Evolutionary conservation across 2,797 vertebrate genomes (phyloP).

Genomic region (Dallia pectoralis): DNA sequence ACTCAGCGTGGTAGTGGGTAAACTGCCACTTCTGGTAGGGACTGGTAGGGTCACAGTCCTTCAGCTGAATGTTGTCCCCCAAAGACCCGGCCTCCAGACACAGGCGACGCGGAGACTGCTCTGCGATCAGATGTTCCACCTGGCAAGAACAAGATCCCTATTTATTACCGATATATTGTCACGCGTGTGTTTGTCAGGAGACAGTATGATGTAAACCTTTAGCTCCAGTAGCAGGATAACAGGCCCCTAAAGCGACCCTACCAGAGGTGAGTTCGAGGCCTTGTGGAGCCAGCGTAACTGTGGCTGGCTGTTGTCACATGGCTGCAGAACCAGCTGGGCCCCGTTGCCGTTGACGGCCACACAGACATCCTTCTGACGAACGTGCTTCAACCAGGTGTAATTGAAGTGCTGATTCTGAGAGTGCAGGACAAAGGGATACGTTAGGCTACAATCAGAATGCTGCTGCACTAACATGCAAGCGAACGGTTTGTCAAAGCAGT

Average conservation of each 20-base stretch:
- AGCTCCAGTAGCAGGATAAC: not conserved
- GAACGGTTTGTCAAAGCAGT: not conserved
- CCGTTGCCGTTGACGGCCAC: slow-evolving; percentile 47
- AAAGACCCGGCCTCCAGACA: slow-evolving; percentile 80
- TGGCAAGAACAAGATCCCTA: slow-evolving; percentile 66
- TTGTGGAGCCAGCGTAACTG: slow-evolving; percentile 83
- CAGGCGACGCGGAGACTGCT: slow-evolving; percentile 58
- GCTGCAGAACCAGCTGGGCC: slow-evolving; percentile 54
- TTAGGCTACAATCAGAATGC: not conserved
- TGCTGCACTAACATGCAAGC: not conserved
- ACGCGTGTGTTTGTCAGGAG: too few relatives aligned
- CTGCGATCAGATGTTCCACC: slow-evolving; percentile 81
- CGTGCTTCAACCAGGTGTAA: slow-evolving; percentile 87
- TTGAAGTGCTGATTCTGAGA: slow-evolving; percentile 84
- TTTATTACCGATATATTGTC: too few relatives aligned
- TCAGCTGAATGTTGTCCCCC: slow-evolving; percentile 58
- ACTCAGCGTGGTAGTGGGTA: slow-evolving; percentile 74
- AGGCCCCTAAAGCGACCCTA: slow-evolving; percentile 60
- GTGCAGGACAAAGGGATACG: slow-evolving; percentile 14
- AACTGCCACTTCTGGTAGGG: slow-evolving; percentile 90
- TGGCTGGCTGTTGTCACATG: slow-evolving; percentile 71
- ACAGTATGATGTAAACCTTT: too few relatives aligned
- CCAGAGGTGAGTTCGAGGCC: slow-evolving; percentile 71
- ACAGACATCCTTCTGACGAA: slow-evolving; percentile 82
- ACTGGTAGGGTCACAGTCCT: slow-evolving; percentile 72